Percentiles rank a stretch among this genome's conserved stretches.
phyloP scores from a whole-genome alignment of 1,140 invertebrate species.

The Camponotus pennsylvanicus region DNA sequence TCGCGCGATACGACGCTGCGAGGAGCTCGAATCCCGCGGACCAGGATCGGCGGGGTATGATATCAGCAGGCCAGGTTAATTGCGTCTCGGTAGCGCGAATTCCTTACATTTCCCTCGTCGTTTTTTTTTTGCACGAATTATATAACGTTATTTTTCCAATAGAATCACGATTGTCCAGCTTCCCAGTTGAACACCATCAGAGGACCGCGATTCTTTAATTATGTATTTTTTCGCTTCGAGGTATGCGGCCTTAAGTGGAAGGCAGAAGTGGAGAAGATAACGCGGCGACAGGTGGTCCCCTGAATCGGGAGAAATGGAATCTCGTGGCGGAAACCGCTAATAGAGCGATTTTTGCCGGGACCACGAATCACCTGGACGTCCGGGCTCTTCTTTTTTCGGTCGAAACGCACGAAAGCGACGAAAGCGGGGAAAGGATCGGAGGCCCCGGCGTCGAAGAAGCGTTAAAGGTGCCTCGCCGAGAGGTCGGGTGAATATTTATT shows the following conservation, averaged over 20 bases:
- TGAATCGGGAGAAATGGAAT: conserved; percentile 66
- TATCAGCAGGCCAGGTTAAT: conserved; percentile 54
- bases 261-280: conserved; percentile 65
- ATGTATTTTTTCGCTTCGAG: background rate
- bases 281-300: conserved; percentile 61
- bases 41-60: conserved; percentile 21
- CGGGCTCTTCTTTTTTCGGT: conserved; percentile 21
- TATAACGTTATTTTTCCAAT: background rate
- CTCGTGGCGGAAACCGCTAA: conserved; percentile 60
- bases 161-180: conserved; percentile 4
- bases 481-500: conserved; percentile 73
- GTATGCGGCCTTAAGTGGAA: conserved; percentile 59
- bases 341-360: conserved; percentile 69
- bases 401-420: conserved; percentile 59
- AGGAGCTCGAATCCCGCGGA: conserved; percentile 6
- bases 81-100: conserved; percentile 41
- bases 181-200: too few species aligned
- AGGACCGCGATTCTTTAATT: too few species aligned
- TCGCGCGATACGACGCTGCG: conserved; percentile 32
- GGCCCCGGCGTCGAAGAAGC: conserved; percentile 6
- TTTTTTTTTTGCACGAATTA: background rate
- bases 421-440: conserved; percentile 57
- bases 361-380: conserved; percentile 36
- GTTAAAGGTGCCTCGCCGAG: background rate
- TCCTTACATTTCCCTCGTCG: background rate